phyloP scores from a whole-genome alignment of 2,113 vertebrate genomes.

The Petroica traversi region DNA sequence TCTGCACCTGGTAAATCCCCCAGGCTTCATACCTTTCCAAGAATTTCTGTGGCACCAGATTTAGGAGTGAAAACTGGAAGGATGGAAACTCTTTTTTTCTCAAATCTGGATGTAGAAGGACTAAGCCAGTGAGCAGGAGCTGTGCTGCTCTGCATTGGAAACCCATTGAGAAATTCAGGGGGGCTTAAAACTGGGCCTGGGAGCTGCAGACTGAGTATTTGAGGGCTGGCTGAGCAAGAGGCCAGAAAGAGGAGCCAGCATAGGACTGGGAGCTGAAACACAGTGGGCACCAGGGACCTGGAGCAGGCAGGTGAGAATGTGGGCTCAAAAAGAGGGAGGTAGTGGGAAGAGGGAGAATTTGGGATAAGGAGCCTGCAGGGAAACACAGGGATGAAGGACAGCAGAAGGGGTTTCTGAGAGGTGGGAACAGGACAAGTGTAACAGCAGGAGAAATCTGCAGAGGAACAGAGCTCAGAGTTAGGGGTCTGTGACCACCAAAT shows the following conservation, averaged over 20 bases:
- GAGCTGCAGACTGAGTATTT: neutral
- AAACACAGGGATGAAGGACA: neutral
- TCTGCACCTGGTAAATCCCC: neutral
- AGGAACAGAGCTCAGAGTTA: neutral
- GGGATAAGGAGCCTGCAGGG: neutral
- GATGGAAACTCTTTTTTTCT: neutral
- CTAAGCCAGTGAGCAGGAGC: neutral
- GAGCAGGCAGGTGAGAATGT: neutral
- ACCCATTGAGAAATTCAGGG: neutral
- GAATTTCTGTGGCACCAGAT: neutral
- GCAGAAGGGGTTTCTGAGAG: neutral
- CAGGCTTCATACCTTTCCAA: neutral
- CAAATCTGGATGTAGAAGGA: neutral
- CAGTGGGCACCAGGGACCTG: neutral
- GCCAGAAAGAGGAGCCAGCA: neutral
- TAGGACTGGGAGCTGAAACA: neutral
- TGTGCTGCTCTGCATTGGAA: neutral
- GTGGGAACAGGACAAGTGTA: neutral
- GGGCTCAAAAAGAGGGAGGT: neutral
- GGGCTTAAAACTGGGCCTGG: neutral
- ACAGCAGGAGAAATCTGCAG: neutral
- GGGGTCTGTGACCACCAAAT: neutral
- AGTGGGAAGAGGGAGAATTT: neutral
- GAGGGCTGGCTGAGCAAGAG: neutral
- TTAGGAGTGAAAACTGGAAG: neutral